These are phyloP conservation scores for Aspidoscelis tigris DNA, from an alignment of 2,113 vertebrate species.

Conservation along the genomic window DNA sequence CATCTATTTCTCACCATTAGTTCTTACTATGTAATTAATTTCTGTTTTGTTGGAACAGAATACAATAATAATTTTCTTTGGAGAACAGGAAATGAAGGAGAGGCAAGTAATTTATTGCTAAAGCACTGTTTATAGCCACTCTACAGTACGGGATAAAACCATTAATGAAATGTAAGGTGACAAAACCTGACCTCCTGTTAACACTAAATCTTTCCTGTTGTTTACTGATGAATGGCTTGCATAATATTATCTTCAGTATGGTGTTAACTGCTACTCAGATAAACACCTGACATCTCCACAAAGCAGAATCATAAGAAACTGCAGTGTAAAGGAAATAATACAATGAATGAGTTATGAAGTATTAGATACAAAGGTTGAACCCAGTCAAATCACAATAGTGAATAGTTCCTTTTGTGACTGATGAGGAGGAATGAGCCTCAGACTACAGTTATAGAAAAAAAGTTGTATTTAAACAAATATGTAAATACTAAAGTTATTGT, in stretches of 20 bases:
- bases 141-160: neutral
- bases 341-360: neutral
- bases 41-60: slow-evolving; percentile 1
- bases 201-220: neutral
- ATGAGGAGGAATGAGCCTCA: neutral
- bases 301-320: slow-evolving; percentile 16
- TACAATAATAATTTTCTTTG: neutral
- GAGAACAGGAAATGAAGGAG: slow-evolving; percentile 4
- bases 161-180: neutral
- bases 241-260: neutral
- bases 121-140: neutral
- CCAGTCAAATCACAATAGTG: neutral
- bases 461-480: too few relatives aligned
- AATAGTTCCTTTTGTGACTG: neutral
- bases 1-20: neutral
- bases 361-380: neutral
- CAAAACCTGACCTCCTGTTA: slow-evolving; percentile 16
- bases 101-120: neutral
- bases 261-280: neutral
- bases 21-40: neutral
- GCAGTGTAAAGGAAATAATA: neutral
- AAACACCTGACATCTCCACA: neutral
- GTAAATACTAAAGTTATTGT: neutral
- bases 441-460: neutral
- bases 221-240: neutral